Percentiles rank a stretch among this genome's conserved stretches.
Conservation (phyloP, 2,888 invertebrate genomes). For the Digitonthophagus gazella region DNA sequence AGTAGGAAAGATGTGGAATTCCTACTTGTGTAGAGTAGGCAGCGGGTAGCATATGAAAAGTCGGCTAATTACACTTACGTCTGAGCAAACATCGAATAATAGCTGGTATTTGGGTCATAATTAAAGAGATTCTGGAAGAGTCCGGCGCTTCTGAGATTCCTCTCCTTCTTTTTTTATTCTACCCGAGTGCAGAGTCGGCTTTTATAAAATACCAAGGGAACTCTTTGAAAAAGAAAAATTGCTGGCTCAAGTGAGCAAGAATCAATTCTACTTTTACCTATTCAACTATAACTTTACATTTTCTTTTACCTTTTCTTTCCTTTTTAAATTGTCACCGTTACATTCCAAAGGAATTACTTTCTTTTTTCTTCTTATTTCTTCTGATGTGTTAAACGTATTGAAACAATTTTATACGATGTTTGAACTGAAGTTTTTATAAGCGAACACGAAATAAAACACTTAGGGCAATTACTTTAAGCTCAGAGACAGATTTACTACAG, state of each 20-base stretch:
- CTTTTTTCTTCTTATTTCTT: too few relatives aligned
- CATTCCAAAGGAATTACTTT: not conserved
- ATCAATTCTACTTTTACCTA: not conserved
- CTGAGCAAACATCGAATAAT: constrained; percentile 4
- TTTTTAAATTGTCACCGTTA: not conserved
- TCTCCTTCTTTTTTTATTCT: not conserved
- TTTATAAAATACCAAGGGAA: not conserved
- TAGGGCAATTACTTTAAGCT: too few relatives aligned
- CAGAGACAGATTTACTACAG: too few relatives aligned
- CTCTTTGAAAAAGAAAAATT: not conserved
- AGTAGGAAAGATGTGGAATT: not conserved
- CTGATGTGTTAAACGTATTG: too few relatives aligned
- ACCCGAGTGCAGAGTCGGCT: not conserved
- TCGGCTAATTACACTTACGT: constrained; percentile 8
- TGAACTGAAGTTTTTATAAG: too few relatives aligned
- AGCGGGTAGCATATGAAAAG: not conserved
- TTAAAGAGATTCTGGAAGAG: constrained; percentile 12
- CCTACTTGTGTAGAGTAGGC: not conserved
- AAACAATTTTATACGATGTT: too few relatives aligned
- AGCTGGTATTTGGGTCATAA: constrained; percentile 13
- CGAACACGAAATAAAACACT: too few relatives aligned
- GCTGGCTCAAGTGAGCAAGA: not conserved
- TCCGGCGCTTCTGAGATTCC: constrained; percentile 1
- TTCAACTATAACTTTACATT: not conserved
- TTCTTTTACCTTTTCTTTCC: not conserved